A percentile compares a stretch with the other conserved stretches of the same genome.
phyloP scores from a whole-genome alignment of 2,797 vertebrate species.

The Melanogrammus aeglefinus region DNA sequence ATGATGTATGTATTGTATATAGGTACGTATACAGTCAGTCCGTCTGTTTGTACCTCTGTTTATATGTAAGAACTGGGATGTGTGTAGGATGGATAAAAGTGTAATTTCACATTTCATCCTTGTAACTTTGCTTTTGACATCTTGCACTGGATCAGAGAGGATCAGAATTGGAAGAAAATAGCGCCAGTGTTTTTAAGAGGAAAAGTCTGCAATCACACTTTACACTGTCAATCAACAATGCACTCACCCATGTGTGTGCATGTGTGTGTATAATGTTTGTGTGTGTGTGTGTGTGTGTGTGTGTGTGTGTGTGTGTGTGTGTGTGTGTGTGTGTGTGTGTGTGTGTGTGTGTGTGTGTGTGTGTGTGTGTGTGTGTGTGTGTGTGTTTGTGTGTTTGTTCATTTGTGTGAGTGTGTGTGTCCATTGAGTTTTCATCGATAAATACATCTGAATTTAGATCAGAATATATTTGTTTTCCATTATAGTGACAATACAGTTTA shows the following conservation, averaged over 20 bases:
- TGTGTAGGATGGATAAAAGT: slow-evolving; percentile 5
- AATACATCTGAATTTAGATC: neutral
- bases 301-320: neutral
- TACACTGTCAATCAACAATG: slow-evolving; percentile 55
- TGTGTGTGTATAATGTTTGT: slow-evolving; percentile 8
- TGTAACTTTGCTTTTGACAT: slow-evolving; percentile 16
- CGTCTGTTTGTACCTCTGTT: neutral
- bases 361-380: slow-evolving; percentile 12
- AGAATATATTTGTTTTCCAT: neutral
- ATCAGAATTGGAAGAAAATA: slow-evolving; percentile 48
- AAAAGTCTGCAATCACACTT: slow-evolving; percentile 62
- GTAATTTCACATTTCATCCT: neutral
- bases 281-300: slow-evolving; percentile 18
- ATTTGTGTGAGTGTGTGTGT: slow-evolving; percentile 1
- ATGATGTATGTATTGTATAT: neutral
- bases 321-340: slow-evolving; percentile 13
- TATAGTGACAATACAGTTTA: neutral
- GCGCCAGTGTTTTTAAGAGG: slow-evolving; percentile 47
- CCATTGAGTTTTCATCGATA: neutral
- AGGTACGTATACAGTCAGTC: neutral
- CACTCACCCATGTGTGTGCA: slow-evolving; percentile 14
- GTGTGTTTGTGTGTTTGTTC: slow-evolving; percentile 11
- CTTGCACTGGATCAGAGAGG: slow-evolving; percentile 51
- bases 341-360: slow-evolving; percentile 17
- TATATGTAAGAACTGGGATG: neutral